phyloP scores from a whole-genome alignment of 2,888 invertebrate genomes.

The Sclerodermus sp. region DNA sequence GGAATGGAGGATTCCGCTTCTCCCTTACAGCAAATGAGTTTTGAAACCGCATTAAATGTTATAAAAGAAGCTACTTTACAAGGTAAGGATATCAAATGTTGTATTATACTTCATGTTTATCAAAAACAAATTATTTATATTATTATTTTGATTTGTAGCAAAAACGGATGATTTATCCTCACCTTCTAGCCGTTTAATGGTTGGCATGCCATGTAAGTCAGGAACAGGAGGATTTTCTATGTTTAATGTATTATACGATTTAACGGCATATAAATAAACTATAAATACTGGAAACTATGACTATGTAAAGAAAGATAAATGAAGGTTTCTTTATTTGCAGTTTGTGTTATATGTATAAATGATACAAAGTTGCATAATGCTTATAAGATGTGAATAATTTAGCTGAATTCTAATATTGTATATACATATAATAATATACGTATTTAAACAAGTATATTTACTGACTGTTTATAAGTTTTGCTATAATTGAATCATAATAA shows the following conservation, averaged over 20 bases:
- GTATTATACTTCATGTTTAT: too few species aligned
- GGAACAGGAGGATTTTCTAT: slow-evolving; percentile 80
- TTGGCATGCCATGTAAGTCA: slow-evolving; percentile 78
- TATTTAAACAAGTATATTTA: slow-evolving; percentile 12
- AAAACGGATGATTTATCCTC: slow-evolving; percentile 76
- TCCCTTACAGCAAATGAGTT: slow-evolving; percentile 96
- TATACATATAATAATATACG: neutral
- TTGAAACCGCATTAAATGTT: slow-evolving; percentile 89
- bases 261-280: too few species aligned
- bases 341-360: too few species aligned
- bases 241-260: too few species aligned
- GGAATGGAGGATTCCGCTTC: slow-evolving; percentile 92
- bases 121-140: neutral
- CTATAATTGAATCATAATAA: slow-evolving; percentile 18
- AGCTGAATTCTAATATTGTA: neutral
- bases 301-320: too few species aligned
- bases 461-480: slow-evolving; percentile 20
- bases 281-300: too few species aligned
- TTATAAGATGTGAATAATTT: too few species aligned
- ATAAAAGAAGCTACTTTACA: slow-evolving; percentile 74
- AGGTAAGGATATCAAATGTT: slow-evolving; percentile 53
- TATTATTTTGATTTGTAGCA: slow-evolving; percentile 59
- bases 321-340: too few species aligned
- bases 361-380: too few species aligned
- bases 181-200: slow-evolving; percentile 84